Percentiles rank a stretch among this genome's conserved stretches.
These are phyloP conservation scores for Glomeris maerens DNA, from an alignment of 1,140 invertebrate genomes.

Conservation along the genomic window DNA sequence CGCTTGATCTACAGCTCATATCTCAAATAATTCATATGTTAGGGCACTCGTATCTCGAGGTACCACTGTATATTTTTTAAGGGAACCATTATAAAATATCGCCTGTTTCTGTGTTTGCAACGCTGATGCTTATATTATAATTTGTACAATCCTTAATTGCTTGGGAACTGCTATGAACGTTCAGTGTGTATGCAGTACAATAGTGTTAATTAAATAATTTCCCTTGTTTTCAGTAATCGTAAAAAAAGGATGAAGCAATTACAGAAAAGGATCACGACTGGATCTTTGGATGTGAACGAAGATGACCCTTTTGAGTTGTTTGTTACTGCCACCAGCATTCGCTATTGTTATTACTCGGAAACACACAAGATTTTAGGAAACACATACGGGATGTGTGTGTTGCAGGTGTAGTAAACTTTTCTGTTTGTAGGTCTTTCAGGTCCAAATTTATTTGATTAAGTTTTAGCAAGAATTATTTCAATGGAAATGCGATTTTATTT, in stretches of 20 bases:
- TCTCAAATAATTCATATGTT: no score
- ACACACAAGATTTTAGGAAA: slow-evolving; percentile 96
- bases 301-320: slow-evolving; percentile 97
- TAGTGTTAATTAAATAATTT: no score
- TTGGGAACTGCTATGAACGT: no score
- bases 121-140: no score
- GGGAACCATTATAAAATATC: no score
- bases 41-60: no score
- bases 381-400: slow-evolving; percentile 91
- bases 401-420: slow-evolving; percentile 49
- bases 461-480: not conserved
- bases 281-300: slow-evolving; percentile 80
- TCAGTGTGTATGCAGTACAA: no score
- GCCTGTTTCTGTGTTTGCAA: no score
- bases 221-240: slow-evolving; percentile 52
- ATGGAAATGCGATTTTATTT: slow-evolving; percentile 22
- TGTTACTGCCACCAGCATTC: slow-evolving; percentile 86
- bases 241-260: slow-evolving; percentile 82
- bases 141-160: no score
- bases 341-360: slow-evolving; percentile 95
- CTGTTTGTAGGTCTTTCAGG: not conserved
- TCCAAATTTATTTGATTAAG: slow-evolving; percentile 1
- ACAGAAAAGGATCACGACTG: slow-evolving; percentile 72
- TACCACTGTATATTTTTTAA: no score
- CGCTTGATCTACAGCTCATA: no score